Conservation (phyloP, 2,113 vertebrate genomes). For the Hypanus sabinus region DNA sequence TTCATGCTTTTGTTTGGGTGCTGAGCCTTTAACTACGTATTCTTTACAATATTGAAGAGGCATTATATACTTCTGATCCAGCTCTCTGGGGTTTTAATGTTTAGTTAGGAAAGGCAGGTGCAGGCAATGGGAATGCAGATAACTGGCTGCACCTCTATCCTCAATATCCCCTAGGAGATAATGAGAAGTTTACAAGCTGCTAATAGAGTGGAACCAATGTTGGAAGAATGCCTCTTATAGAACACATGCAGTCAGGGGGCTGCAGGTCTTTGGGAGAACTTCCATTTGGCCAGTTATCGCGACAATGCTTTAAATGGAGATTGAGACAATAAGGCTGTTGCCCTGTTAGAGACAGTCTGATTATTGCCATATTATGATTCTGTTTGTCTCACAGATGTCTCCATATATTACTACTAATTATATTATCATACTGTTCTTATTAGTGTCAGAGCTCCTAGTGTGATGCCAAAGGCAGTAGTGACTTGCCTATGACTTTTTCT, state of each 20-base stretch:
- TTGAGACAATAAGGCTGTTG: slow-evolving; percentile 22
- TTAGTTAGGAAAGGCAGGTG: slow-evolving; percentile 28
- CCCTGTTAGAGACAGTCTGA: slow-evolving; percentile 10
- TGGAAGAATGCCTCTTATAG: slow-evolving; percentile 62
- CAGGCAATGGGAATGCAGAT: slow-evolving; percentile 21
- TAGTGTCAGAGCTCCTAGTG: slow-evolving; percentile 24
- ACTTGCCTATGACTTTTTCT: not conserved
- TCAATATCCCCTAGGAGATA: slow-evolving; percentile 54
- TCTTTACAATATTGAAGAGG: slow-evolving; percentile 5
- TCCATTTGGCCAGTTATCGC: slow-evolving; percentile 59
- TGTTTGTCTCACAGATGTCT: slow-evolving; percentile 44
- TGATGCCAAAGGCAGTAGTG: slow-evolving; percentile 19
- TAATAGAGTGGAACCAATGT: slow-evolving; percentile 95
- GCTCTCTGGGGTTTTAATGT: not conserved
- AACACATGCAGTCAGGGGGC: slow-evolving; percentile 71
- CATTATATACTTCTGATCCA: slow-evolving; percentile 20
- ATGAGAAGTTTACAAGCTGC: slow-evolving; percentile 97
- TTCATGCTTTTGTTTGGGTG: not conserved
- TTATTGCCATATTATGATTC: slow-evolving; percentile 23
- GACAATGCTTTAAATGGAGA: slow-evolving; percentile 44
- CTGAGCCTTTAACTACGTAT: not conserved
- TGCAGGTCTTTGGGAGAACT: slow-evolving; percentile 78
- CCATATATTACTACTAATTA: slow-evolving; percentile 37
- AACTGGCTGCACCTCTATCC: slow-evolving; percentile 48
- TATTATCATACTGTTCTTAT: slow-evolving; percentile 22